Evolutionary conservation across 2,113 vertebrate species (phyloP), one percentile per base, ranked within the genome.

Genomic region (Leuciscus idus): DNA sequence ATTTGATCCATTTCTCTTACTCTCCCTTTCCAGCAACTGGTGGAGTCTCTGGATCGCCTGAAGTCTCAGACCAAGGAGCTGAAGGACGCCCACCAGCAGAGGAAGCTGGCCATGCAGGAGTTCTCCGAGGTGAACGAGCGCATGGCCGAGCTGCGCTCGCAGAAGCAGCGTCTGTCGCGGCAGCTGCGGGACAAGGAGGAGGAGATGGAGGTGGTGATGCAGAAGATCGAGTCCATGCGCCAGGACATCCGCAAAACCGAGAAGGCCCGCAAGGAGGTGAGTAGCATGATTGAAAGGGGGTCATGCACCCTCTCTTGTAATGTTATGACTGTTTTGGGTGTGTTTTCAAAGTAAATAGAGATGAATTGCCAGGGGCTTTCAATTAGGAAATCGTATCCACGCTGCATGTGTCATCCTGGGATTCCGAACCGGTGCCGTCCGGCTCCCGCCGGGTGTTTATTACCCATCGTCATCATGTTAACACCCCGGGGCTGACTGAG

Each of bases 101-200:
- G 97, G 33, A 98, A 97, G 89, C 87, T 96, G 85, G 97, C 97
- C 12, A 94, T 99, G 93, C 96, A 98, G 91, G 98, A 99, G 93
- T 96, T 96, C 91, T 97, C 97, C 0, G 98, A 99, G 57, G 92
- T 98, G 81, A 98, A 95, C 0, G 98, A 99, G 91, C 95, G 95
- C 87, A 95, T 96, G 96, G 94, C 95, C 0, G 97, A 99, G 77
- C 93, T 99, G 59, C 95, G 96, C 21, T 96, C 98, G 4, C 96
- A 97, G 74, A 99, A 98, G 88, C 97, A 98, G 91, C 96, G 96
- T 55, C 95, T 97, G 72, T 94, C 96, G 7, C 97, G 98, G 9
- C 97, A 98, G 50, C 96, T 99, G 0, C 94, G 97, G 0, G 98
- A 99, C 93, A 97, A 97, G n/a, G 97, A 99, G 89, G 98, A 99